phyloP scores from a whole-genome alignment of 1,140 invertebrate species.

The Streblospio benedicti region DNA sequence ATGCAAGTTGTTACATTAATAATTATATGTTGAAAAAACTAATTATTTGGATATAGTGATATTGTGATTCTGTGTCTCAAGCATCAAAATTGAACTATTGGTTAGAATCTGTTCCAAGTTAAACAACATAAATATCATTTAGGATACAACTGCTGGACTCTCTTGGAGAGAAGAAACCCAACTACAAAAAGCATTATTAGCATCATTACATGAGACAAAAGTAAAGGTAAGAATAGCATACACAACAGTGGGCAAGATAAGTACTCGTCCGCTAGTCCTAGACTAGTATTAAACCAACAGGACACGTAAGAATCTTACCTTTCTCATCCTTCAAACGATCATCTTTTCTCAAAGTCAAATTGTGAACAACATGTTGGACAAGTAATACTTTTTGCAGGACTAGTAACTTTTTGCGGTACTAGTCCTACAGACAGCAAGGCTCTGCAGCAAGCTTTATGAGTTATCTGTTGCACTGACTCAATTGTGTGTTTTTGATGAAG shows the following conservation, averaged over 20 bases:
- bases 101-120: no score
- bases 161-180: slow-evolving; percentile 46
- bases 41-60: no score
- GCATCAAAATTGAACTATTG: no score
- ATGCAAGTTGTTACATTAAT: no score
- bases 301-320: not conserved
- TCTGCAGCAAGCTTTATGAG: no score
- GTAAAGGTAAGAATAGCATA: not conserved
- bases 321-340: not conserved
- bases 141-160: slow-evolving; percentile 41
- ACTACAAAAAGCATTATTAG: slow-evolving; percentile 46
- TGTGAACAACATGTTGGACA: not conserved
- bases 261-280: not conserved
- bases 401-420: no score
- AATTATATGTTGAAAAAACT: no score
- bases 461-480: no score
- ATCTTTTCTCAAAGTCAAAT: not conserved
- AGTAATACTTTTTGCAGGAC: not conserved
- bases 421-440: not conserved
- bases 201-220: slow-evolving; percentile 42
- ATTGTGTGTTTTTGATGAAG: no score
- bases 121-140: no score
- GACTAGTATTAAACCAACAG: not conserved
- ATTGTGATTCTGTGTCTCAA: no score
- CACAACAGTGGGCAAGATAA: not conserved